These are phyloP conservation scores for Zoanthus gigantus DNA, from an alignment of 92 coral and sea anemone genomes.

Conservation along the genomic window DNA sequence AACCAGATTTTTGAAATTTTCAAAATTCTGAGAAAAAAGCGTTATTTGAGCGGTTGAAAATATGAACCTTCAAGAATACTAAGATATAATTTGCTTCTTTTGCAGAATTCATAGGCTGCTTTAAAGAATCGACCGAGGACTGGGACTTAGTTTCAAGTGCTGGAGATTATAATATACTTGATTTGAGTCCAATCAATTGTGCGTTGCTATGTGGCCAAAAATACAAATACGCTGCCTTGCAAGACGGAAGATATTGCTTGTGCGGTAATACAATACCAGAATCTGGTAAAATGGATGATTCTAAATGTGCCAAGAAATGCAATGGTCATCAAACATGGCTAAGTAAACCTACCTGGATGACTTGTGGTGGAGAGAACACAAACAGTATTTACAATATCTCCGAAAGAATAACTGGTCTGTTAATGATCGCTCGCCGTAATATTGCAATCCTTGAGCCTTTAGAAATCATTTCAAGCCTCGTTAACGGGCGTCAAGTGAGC, in stretches of 20 bases:
- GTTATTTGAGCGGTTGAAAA: background rate
- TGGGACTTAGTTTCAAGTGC: conserved; percentile 78
- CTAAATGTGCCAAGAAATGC: conserved; percentile 74
- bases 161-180: conserved; percentile 78
- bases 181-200: conserved; percentile 87
- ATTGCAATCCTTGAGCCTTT: conserved; percentile 68
- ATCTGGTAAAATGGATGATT: conserved; percentile 68
- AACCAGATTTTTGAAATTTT: background rate
- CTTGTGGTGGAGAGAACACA: conserved; percentile 76
- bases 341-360: conserved; percentile 52
- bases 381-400: conserved; percentile 78
- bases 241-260: conserved; percentile 74
- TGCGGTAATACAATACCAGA: conserved; percentile 76
- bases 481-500: conserved; percentile 71
- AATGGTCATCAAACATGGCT: conserved; percentile 70
- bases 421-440: conserved; percentile 40
- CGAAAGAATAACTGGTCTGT: conserved; percentile 82
- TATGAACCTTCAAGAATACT: background rate
- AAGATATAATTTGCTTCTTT: background rate
- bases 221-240: conserved; percentile 88
- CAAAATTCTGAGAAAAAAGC: background rate
- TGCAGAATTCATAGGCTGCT: conserved; percentile 85
- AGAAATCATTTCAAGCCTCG: conserved; percentile 62
- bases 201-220: conserved; percentile 74
- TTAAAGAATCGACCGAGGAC: conserved; percentile 58